A percentile compares a stretch with the other conserved stretches of the same genome.
Evolutionary conservation across 2,888 invertebrate species (phyloP).

Genomic region (Caenorhabditis sp.): DNA sequence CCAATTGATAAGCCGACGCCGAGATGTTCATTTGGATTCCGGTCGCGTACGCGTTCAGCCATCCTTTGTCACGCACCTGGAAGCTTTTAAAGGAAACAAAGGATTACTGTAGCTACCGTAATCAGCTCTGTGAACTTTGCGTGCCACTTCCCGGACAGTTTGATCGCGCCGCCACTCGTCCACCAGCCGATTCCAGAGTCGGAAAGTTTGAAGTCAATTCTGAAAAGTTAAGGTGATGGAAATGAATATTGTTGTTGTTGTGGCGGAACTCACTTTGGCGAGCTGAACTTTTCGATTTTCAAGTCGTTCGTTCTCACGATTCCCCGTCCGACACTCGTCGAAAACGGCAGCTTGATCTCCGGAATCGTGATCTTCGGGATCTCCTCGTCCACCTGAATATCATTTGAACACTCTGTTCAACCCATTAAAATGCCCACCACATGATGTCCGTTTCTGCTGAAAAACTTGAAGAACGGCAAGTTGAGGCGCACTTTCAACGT

Average conservation of each 20-base stretch:
- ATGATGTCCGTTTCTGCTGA: constrained; percentile 63
- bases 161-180: constrained; percentile 67
- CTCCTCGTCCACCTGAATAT: constrained; percentile 67
- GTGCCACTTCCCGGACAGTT: constrained; percentile 69
- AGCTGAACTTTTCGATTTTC: constrained; percentile 67
- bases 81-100: constrained; percentile 1
- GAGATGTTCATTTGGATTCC: constrained; percentile 68
- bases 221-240: constrained; percentile 14
- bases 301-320: constrained; percentile 64
- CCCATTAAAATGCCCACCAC: constrained; percentile 42
- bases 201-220: constrained; percentile 56
- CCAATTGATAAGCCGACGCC: constrained; percentile 59
- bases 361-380: constrained; percentile 73
- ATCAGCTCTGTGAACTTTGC: constrained; percentile 68
- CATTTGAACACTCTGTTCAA: not conserved
- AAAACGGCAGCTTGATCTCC: constrained; percentile 68
- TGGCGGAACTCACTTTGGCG: constrained; percentile 68
- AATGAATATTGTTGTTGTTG: too few species aligned
- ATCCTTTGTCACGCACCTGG: constrained; percentile 69
- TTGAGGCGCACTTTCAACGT: constrained; percentile 46
- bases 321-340: constrained; percentile 66
- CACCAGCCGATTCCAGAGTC: constrained; percentile 65
- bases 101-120: constrained; percentile 62
- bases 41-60: constrained; percentile 66
- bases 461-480: constrained; percentile 59